Base-by-base conservation (phyloP, 2,113 vertebrate genomes). In the Galemys pyrenaicus region DNA sequence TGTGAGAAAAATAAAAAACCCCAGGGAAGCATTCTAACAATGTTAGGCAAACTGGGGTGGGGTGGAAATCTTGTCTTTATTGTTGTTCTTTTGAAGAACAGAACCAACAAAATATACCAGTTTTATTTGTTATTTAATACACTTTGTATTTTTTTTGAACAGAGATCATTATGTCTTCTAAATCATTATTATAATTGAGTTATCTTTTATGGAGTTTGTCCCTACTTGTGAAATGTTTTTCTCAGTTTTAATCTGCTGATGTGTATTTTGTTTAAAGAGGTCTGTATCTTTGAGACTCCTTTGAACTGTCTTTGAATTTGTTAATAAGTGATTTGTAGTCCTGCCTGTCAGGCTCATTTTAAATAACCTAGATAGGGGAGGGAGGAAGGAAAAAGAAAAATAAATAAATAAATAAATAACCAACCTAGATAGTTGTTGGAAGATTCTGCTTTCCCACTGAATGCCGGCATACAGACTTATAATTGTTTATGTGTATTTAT, bases 401-500 rank as follows among this genome's bases (percentile, higher is more conserved):
- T n/a, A n/a, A n/a, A n/a, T n/a, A n/a, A n/a, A n/a, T n/a, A n/a
- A n/a, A n/a, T n/a, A n/a, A n/a, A n/a, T n/a, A n/a, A n/a, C n/a
- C n/a, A 93, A 26, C 3, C 30, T 78, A 67, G 24, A 74, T 80
- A 62, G 13, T 74, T 90, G 37, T 95, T 94, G 22, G 39, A 82
- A 95, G 70, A 88, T n/a, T 62, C 16, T 88, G 2, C 65, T 96
- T 91, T 46, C 26, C 79, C 51, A 58, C 32, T 87, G 64, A 94
- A 90, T 0, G 0, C 49, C 82, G 81, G 75, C 56, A 28, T 46
- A 9, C 68, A 95, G 58, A 87, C 92, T 65, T 1, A 17, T 93
- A 82, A 81, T 91, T 93, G 37, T 88, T 9, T 88, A 46, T 95
- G 1, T 68, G 0, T 94, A 94, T 70, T 98, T 97, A 97, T 96